Base-by-base conservation (phyloP, 2,888 invertebrate genomes). In the Palloptera scutellata region DNA sequence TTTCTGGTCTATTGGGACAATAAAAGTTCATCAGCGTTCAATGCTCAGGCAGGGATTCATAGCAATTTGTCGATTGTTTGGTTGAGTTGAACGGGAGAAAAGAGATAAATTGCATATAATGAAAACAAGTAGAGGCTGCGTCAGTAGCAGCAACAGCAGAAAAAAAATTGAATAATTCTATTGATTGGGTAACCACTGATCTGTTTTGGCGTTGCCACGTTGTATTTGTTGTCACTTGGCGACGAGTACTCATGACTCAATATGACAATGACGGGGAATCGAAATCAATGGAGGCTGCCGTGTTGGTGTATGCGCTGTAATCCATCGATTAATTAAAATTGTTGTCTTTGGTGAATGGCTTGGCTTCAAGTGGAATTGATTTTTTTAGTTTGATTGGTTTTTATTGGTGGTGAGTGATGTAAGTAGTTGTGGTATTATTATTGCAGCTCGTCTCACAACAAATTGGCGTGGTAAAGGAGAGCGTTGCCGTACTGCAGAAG, bases 261-360 rank as follows among this genome's bases (percentile, higher is more conserved):
- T 4, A 30, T 30, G 30, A 30, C 30, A 4, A 30, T 30, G 30
- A 30, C 3, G 30, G 6, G 3, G 30, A 30, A 30, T 30, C 6
- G 30, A n/a, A n/a, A n/a, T 30, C 30, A 30, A 6, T 30, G 30
- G 6, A 30, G 30, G 30, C 3, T 6, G 2, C 30, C 2, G 6
- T 30, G 30, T 30, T 2, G 30, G 30, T 30, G 30, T 30, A 30
- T 30, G 30, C 30, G 30, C 6, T 71, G 77, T 78, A 78, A 79
- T 80, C 67, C 51, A 48, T 72, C 82, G 81, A 81, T 81, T 81
- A 81, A 81, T 81, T 81, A 81, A 81, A 81, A 81, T 78, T 76
- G 78, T 80, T 81, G 81, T 78, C 81, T 76, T 76, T 78, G 73
- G 66, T 57, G 75, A 80, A 79, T 76, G 78, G 79, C 73, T 81